Conservation (phyloP, 2,113 vertebrate genomes). For the Drymodes brunneopygia region DNA sequence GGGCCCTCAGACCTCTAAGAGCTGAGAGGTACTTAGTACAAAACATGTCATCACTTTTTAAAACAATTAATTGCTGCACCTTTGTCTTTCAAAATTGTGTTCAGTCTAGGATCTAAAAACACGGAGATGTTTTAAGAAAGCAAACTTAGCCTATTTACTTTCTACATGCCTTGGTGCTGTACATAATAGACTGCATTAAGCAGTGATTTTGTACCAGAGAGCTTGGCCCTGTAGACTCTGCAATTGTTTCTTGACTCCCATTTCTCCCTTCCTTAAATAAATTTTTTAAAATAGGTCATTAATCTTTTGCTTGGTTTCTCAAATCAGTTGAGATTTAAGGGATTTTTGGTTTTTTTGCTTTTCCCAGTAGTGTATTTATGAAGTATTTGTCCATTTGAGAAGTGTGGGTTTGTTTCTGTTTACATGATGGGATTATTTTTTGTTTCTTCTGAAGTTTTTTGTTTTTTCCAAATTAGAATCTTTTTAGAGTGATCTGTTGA, state of each 20-base stretch:
- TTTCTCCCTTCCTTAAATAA: slow-evolving; percentile 6
- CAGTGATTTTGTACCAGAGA: background rate
- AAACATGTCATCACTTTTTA: background rate
- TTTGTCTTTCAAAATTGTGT: background rate
- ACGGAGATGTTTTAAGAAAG: background rate
- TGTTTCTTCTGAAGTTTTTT: background rate
- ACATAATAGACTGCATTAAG: background rate
- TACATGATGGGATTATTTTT: background rate
- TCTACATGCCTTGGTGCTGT: background rate
- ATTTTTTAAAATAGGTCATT: background rate
- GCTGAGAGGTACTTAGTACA: background rate
- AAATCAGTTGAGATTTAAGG: background rate
- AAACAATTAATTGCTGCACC: background rate
- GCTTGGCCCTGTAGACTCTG: background rate
- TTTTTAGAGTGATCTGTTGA: background rate
- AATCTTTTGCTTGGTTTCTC: background rate
- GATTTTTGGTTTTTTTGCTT: background rate
- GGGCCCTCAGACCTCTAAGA: background rate
- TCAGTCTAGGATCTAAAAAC: background rate
- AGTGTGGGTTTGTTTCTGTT: background rate
- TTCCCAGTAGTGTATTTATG: background rate
- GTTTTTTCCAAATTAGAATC: background rate
- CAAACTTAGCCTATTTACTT: background rate
- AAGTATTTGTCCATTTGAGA: background rate
- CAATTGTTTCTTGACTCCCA: background rate